Evolutionary conservation across 2,888 invertebrate genomes (phyloP), one percentile per base, ranked within the genome.

Genomic region (Allacma fusca): DNA sequence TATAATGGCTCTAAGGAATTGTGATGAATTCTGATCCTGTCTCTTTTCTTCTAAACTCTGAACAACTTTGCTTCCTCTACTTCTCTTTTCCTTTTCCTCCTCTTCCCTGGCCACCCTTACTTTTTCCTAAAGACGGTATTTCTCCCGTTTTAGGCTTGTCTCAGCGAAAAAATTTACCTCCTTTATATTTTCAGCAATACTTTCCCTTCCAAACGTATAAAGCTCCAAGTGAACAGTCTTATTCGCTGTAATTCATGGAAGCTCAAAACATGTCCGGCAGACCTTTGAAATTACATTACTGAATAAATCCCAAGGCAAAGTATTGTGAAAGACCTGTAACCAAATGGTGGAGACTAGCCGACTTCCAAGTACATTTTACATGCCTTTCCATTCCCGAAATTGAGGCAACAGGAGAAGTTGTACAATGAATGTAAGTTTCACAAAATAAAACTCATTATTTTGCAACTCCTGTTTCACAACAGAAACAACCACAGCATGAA

Each of bases 11-110:
- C 62, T 44, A 76, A 73, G 76, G 76, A 76, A 74, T 74, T 73
- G 74, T 80, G 80, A 80, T 80, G 79, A 79, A 79, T 80, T 76
- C 69, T 77, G 76, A 44, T 72, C 44, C 76, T 75, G 59, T 44
- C 73, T 43, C 34, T 44, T 34, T 23, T n/a, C 44, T 64, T 50
- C 70, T 75, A n/a, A 24, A 28, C 69, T 44, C 40, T 64, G 70
- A 44, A 68, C 78, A 71, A 72, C 75, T 64, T 62, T 76, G 43
- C 57, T 16, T n/a, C 21, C 26, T 44, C 23, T 28, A 24, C 24
- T 59, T 34, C 40, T 19, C 23, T 62, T 62, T 62, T 24, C 13
- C 24, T 9, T n/a, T n/a, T 13, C 9, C 21, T 62, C 21, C 62
- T n/a, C 68, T 19, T 19, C 21, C 21, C 24, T 28, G 12, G 12